phyloP scores from a whole-genome alignment of 2,888 invertebrate genomes.

The Drosophila macrospina region DNA sequence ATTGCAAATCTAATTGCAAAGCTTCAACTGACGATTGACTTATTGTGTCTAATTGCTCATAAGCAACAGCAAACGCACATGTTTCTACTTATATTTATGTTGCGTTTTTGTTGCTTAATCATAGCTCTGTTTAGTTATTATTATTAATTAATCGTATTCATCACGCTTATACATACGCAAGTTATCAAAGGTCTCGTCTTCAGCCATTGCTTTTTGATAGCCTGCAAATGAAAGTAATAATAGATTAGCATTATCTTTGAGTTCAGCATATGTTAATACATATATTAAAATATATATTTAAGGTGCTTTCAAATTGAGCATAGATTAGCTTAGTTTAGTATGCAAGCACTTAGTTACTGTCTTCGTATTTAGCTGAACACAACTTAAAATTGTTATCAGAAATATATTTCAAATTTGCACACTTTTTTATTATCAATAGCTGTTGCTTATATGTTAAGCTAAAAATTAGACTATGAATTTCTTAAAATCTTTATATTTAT shows the following conservation, averaged over 20 bases:
- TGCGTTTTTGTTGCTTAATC: constrained; percentile 42
- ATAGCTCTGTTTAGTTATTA: constrained; percentile 28
- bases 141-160: constrained; percentile 40
- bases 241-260: constrained; percentile 47
- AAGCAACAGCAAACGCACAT: constrained; percentile 34
- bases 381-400: no score
- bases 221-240: constrained; percentile 64
- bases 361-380: no score
- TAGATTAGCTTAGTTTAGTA: no score
- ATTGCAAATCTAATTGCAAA: constrained; percentile 60
- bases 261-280: background rate
- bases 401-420: no score
- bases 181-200: constrained; percentile 64
- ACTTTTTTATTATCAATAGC: no score
- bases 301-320: no score
- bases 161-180: constrained; percentile 61
- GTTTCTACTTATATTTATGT: constrained; percentile 41
- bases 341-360: no score
- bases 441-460: no score
- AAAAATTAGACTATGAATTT: no score
- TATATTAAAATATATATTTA: no score
- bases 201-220: constrained; percentile 67
- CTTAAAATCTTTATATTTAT: no score
- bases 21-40: constrained; percentile 70
- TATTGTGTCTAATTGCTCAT: constrained; percentile 66